phyloP scores from a whole-genome alignment of 2,888 invertebrate species.

The Leptinotarsa juncta region DNA sequence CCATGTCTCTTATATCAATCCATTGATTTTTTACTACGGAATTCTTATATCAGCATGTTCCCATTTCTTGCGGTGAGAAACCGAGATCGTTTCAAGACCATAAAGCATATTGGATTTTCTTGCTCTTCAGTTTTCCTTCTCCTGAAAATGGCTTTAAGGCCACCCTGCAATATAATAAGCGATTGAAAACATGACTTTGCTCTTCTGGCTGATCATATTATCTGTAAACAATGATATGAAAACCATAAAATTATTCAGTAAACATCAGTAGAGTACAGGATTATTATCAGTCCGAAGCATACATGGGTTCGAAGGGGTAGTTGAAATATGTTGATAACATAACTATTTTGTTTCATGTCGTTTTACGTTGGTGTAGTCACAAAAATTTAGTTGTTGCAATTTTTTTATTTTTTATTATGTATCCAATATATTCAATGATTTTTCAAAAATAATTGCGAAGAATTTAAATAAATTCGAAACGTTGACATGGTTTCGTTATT shows the following conservation, averaged over 20 bases:
- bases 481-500: too few species aligned
- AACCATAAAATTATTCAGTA: neutral
- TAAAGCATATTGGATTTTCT: slow-evolving; percentile 34
- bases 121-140: slow-evolving; percentile 27
- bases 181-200: slow-evolving; percentile 31
- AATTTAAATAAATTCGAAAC: too few species aligned
- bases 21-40: neutral
- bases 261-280: neutral
- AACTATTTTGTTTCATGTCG: too few species aligned
- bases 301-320: too few species aligned
- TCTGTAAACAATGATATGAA: neutral
- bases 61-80: slow-evolving; percentile 28
- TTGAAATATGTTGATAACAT: too few species aligned
- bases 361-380: too few species aligned
- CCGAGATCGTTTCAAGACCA: slow-evolving; percentile 22
- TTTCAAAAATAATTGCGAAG: too few species aligned
- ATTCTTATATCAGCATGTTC: slow-evolving; percentile 21
- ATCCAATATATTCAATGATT: too few species aligned
- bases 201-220: slow-evolving; percentile 30
- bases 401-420: too few species aligned
- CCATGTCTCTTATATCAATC: neutral
- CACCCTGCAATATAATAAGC: slow-evolving; percentile 30
- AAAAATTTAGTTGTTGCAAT: too few species aligned
- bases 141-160: slow-evolving; percentile 29
- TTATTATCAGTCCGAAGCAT: neutral